Evolutionary conservation across 2,797 vertebrate genomes (phyloP).

Genomic region (Antrozous pallidus): DNA sequence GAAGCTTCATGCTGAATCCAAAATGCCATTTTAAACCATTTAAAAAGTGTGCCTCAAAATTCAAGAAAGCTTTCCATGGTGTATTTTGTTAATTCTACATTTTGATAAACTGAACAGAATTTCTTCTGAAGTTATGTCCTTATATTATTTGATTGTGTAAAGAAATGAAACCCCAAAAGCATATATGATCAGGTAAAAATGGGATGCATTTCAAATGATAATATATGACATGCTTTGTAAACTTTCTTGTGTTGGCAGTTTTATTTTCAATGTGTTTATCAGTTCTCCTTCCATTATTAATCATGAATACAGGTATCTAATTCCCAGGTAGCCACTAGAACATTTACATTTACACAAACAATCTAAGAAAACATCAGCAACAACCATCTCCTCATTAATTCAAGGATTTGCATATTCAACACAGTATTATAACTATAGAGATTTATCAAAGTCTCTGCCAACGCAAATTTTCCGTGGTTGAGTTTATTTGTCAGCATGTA

Average conservation of each 20-base stretch:
- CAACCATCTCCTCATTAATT: not conserved
- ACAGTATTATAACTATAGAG: not conserved
- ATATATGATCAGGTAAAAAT: not conserved
- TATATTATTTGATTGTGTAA: not conserved
- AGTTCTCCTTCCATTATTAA: not conserved
- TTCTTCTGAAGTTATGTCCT: conserved; percentile 9
- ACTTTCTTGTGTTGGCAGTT: not conserved
- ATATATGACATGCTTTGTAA: not conserved
- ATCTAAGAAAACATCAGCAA: not conserved
- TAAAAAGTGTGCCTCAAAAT: not conserved
- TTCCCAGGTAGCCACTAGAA: not conserved
- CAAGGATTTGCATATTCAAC: not conserved
- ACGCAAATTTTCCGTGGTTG: not conserved
- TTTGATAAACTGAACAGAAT: not conserved
- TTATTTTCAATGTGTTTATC: conserved; percentile 29
- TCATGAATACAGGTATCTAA: not conserved
- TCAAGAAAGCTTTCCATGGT: not conserved
- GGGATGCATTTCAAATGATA: not conserved
- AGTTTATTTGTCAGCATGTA: not conserved
- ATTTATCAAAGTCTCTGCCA: not conserved
- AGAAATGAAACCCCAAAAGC: not conserved
- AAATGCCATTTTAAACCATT: not conserved
- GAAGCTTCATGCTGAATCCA: not conserved
- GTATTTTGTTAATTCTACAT: not conserved
- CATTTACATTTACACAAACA: not conserved